Evolutionary conservation across 1,140 invertebrate species (phyloP).

Genomic region (Cydia fagiglandana): DNA sequence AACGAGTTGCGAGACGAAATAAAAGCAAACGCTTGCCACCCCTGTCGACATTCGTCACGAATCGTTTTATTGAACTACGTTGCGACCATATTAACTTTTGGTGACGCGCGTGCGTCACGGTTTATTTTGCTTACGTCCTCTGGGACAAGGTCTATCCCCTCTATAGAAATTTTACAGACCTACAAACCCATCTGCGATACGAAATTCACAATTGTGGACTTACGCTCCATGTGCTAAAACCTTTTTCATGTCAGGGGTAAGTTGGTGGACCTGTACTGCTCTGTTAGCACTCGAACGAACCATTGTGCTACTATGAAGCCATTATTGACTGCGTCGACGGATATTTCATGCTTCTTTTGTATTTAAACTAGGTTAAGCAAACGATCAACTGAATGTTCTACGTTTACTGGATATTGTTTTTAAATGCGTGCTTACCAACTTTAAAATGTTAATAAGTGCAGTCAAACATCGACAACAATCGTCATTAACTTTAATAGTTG

Average conservation of each 20-base stretch:
- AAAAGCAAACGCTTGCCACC: conserved; percentile 69
- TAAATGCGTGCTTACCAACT: no score
- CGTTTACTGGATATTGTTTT: background rate
- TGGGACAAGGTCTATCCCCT: conserved; percentile 6
- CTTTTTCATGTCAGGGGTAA: background rate
- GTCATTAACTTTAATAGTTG: no score
- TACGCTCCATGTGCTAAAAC: background rate
- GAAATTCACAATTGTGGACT: background rate
- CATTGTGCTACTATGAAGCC: conserved; percentile 3
- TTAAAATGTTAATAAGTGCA: no score
- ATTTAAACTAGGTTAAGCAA: conserved; percentile 10
- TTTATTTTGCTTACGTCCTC: conserved; percentile 24
- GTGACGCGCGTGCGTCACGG: conserved; percentile 37
- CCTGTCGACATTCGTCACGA: conserved; percentile 67
- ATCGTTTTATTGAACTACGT: conserved; percentile 65
- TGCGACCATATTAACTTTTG: conserved; percentile 59
- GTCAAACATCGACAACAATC: no score
- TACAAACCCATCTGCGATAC: background rate
- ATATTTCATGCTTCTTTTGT: conserved; percentile 27
- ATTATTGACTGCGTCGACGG: conserved; percentile 11
- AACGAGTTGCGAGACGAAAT: conserved; percentile 70
- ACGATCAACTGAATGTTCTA: background rate
- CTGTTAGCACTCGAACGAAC: conserved; percentile 22
- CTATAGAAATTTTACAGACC: background rate
- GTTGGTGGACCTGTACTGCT: background rate